phyloP scores from a whole-genome alignment of 2,888 invertebrate genomes.

The Zele albiditarsus region DNA sequence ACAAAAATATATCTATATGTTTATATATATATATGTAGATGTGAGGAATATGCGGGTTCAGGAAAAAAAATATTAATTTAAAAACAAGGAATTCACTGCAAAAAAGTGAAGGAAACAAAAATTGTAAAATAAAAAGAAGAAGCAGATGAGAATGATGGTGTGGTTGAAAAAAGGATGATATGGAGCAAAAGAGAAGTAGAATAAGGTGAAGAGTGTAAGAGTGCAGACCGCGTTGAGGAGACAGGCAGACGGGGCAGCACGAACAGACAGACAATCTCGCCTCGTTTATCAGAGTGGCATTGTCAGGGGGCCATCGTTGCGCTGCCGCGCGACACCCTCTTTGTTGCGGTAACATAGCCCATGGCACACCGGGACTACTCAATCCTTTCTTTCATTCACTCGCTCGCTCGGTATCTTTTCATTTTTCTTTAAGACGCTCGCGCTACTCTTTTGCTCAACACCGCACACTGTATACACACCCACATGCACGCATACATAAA shows the following conservation, averaged over 20 bases:
- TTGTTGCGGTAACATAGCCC: constrained; percentile 65
- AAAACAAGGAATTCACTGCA: background rate
- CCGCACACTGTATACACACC: constrained; percentile 10
- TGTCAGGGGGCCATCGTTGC: constrained; percentile 64
- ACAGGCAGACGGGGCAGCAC: constrained; percentile 54
- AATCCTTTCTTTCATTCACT: constrained; percentile 70
- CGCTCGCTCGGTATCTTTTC: constrained; percentile 60
- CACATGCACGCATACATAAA: constrained; percentile 12
- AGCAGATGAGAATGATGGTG: constrained; percentile 31
- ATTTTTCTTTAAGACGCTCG: constrained; percentile 57
- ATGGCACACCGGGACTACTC: constrained; percentile 65
- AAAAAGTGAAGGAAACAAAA: constrained; percentile 30
- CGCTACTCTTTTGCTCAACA: background rate
- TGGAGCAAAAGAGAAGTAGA: constrained; percentile 5
- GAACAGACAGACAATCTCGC: constrained; percentile 69
- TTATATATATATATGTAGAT: background rate
- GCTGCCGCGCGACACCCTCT: constrained; percentile 66
- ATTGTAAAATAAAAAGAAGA: constrained; percentile 37
- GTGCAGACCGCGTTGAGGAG: constrained; percentile 40
- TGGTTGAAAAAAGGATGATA: constrained; percentile 40
- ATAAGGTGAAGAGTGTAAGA: constrained; percentile 23
- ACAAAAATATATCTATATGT: background rate
- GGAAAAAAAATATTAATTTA: background rate
- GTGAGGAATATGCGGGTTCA: background rate
- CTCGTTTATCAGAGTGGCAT: constrained; percentile 71